phyloP scores from a whole-genome alignment of 1,140 invertebrate genomes.

The roundworm (Caenorhabditis elegans) region WBcel235 BX284602.5:6757501-6758000 shows the following conservation, averaged over 20 bases:
- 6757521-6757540: not conserved
- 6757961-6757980: conserved; percentile 21
- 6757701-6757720: no score
- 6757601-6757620: not conserved
- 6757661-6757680: no score
- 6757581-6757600: not conserved
- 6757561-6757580: not conserved
- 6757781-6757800: no score
- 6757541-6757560: not conserved
- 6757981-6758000: conserved; percentile 25
- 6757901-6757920: conserved; percentile 9
- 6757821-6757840: not conserved
- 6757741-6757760: no score
- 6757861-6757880: not conserved
- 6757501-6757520: conserved; percentile 2
- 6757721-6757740: no score
- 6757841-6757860: conserved; percentile 8
- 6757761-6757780: no score
- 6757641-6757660: conserved; percentile 9
- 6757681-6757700: no score
- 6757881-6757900: conserved; percentile 16
- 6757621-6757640: not conserved
- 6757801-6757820: no score
- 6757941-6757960: not conserved
- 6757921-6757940: not conserved